Conservation (phyloP, 2,113 vertebrate species). For the Chunga burmeisteri region DNA sequence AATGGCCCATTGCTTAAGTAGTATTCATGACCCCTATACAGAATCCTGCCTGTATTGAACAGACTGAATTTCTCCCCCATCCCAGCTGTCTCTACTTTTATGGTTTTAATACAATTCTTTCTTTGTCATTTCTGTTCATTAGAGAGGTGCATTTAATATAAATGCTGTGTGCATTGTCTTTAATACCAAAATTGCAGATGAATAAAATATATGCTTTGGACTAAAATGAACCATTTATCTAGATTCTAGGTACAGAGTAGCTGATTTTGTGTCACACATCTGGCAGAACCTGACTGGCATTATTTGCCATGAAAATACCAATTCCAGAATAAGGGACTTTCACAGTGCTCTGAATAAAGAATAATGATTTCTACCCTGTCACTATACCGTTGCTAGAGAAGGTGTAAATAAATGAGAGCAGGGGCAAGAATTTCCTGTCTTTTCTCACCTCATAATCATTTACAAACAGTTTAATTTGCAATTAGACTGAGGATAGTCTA, state of each 20-base stretch:
- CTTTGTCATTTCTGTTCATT: not conserved
- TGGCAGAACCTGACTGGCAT: not conserved
- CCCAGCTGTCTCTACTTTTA: not conserved
- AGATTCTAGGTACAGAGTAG: not conserved
- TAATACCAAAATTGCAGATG: not conserved
- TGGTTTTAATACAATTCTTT: not conserved
- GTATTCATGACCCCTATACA: slow-evolving; percentile 40
- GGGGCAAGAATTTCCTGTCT: not conserved
- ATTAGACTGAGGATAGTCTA: not conserved
- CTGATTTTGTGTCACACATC: not conserved
- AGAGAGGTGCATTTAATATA: not conserved
- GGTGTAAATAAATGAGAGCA: not conserved
- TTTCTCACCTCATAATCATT: not conserved
- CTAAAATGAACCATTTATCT: not conserved
- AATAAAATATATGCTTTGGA: not conserved
- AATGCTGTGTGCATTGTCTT: not conserved
- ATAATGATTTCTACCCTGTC: not conserved
- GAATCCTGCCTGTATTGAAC: not conserved
- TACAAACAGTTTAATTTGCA: not conserved
- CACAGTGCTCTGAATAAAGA: not conserved
- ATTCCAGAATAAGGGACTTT: not conserved
- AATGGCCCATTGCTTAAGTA: slow-evolving; percentile 38
- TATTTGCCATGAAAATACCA: not conserved
- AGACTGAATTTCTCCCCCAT: not conserved
- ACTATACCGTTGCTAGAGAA: not conserved